These are phyloP conservation scores for Parasteatoda lunata DNA, from an alignment of 2,888 invertebrate genomes.

Conservation along the genomic window DNA sequence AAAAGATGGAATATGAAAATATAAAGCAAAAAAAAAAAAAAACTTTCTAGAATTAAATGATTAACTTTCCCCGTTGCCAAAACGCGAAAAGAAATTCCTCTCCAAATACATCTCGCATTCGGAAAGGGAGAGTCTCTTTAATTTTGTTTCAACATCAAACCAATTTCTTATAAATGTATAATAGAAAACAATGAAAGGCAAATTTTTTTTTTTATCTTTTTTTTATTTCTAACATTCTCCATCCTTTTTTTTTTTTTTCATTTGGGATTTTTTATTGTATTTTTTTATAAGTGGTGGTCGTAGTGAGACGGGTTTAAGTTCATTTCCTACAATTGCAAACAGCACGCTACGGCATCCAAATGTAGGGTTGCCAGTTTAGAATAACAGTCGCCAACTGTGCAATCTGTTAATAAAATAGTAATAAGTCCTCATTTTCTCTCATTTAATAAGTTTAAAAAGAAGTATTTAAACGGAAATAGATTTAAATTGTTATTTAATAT, in stretches of 20 bases:
- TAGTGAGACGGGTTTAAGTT: slow-evolving; percentile 68
- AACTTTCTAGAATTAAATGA: slow-evolving; percentile 64
- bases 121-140: slow-evolving; percentile 50
- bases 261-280: slow-evolving; percentile 26
- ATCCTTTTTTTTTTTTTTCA: slow-evolving; percentile 19
- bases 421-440: not conserved
- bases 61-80: slow-evolving; percentile 67
- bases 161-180: slow-evolving; percentile 68
- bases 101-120: slow-evolving; percentile 60
- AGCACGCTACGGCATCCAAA: slow-evolving; percentile 62
- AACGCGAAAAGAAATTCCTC: slow-evolving; percentile 54
- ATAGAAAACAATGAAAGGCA: slow-evolving; percentile 67
- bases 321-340: slow-evolving; percentile 67
- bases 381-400: slow-evolving; percentile 31
- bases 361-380: slow-evolving; percentile 41
- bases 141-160: slow-evolving; percentile 69
- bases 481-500: too few species aligned
- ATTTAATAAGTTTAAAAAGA: too few species aligned
- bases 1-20: slow-evolving; percentile 35
- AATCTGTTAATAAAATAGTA: slow-evolving; percentile 5
- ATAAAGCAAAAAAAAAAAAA: slow-evolving; percentile 37
- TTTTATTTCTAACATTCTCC: slow-evolving; percentile 7
- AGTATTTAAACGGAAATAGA: too few species aligned
- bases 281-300: slow-evolving; percentile 67
- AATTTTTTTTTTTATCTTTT: slow-evolving; percentile 23